Base-by-base conservation (phyloP, 2,113 vertebrate genomes). In the Microcebus lehilahytsara region DNA sequence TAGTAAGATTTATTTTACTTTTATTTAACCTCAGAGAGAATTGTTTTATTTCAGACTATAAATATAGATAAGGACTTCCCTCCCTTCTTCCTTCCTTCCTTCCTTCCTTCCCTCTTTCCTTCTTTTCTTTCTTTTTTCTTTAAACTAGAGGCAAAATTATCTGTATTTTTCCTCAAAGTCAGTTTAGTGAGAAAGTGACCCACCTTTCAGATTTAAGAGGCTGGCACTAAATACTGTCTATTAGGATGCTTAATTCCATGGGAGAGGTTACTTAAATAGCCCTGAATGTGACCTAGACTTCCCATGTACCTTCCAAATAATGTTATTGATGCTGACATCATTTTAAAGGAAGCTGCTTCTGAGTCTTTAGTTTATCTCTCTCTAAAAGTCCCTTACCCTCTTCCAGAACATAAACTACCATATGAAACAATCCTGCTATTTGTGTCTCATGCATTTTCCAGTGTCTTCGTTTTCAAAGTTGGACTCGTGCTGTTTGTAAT, bases 1-100 rank as follows among this genome's bases (percentile, higher is more conserved):
- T 27, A 96, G 95, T 90, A 90, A 98, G 95, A 69, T 98, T 98
- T 93, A 88, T 92, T 97, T 97, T 95, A 85, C 92, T 95, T 40
- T 67, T 89, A 51, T 75, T 85, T 96, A 86, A 95, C 60, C 71
- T 97, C 83, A 95, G 86, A 90, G 89, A 90, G 13, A 95, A 34
- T 75, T 98, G 62, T 64, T 96, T 98, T 62, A 71, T 91, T 75
- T 95, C 88, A 42, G 14, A 83, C 27, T 83, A 64, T 27, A 51
- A 42, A 89, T 64, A 89, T 3, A 83, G 42, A 30, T 37, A 66
- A 92, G 25, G 77, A 64, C 51, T 86, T 67, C 27, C 5, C 89
- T 17, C 32, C 23, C 72, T 85, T 4, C 51, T 40, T 34, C 34
- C n/a, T 79, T 34, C 34, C 51, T 40, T 34, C 34, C n/a, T 79